Conservation (phyloP, 2,888 invertebrate genomes). For the Apotomis betuletana region DNA sequence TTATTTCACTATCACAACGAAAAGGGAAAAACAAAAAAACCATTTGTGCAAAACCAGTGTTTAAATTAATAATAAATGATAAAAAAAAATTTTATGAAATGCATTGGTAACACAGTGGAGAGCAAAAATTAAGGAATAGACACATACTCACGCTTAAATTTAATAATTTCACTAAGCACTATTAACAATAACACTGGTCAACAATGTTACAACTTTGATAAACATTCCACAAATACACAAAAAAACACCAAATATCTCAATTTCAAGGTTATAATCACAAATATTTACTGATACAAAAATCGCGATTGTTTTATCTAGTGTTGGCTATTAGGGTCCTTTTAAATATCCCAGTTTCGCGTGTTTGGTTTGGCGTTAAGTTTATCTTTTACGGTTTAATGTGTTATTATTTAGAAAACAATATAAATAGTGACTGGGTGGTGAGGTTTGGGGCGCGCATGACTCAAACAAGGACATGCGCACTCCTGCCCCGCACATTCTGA, state of each 20-base stretch:
- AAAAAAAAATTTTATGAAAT: not conserved
- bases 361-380: not conserved
- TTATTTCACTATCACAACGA: too few relatives aligned
- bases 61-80: not conserved
- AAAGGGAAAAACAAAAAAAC: too few relatives aligned
- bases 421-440: conserved; percentile 54
- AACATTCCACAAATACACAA: conserved; percentile 12
- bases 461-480: conserved; percentile 53
- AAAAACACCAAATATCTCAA: conserved; percentile 19
- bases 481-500: not conserved
- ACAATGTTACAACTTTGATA: not conserved
- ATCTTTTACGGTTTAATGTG: conserved; percentile 36
- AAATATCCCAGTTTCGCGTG: not conserved
- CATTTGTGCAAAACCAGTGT: too few relatives aligned
- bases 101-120: not conserved
- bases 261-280: conserved; percentile 22
- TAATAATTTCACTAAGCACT: not conserved
- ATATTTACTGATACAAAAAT: not conserved
- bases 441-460: conserved; percentile 54
- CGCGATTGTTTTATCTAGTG: conserved; percentile 3
- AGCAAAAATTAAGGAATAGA: not conserved
- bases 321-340: not conserved
- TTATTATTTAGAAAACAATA: conserved; percentile 53
- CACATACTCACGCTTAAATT: not conserved
- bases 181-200: not conserved